These are phyloP conservation scores for Aphis craccivora DNA, from an alignment of 1,140 invertebrate genomes.

Conservation along the genomic window DNA sequence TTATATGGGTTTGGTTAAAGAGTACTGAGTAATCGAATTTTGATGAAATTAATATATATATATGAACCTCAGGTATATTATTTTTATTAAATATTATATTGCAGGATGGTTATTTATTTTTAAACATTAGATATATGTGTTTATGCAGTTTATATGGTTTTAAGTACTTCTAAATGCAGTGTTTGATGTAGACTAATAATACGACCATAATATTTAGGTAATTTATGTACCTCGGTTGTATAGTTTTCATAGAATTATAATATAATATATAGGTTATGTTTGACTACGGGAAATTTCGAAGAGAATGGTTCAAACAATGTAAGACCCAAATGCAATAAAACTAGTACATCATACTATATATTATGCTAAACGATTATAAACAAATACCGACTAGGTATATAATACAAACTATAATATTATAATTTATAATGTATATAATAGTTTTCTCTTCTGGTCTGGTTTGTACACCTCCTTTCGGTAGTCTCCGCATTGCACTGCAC, in stretches of 20 bases:
- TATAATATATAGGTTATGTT: constrained; percentile 8
- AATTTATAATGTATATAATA: neutral
- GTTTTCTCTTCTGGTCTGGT: neutral
- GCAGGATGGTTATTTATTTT: too few species aligned
- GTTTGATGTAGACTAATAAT: constrained; percentile 1
- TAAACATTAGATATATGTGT: neutral
- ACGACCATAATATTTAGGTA: neutral
- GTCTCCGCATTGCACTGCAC: neutral
- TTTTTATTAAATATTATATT: too few species aligned
- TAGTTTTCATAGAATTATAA: constrained; percentile 4
- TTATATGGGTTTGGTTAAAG: too few species aligned
- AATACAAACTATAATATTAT: constrained; percentile 14
- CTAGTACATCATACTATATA: neutral
- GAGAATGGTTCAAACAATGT: neutral
- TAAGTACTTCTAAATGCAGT: neutral
- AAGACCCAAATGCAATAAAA: constrained; percentile 1
- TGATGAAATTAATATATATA: too few species aligned
- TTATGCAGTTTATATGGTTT: neutral
- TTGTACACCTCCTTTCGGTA: neutral
- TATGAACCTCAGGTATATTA: too few species aligned
- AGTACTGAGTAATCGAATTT: too few species aligned
- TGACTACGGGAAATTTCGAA: constrained; percentile 13
- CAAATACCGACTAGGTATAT: neutral
- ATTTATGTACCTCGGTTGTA: neutral
- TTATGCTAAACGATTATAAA: constrained; percentile 25